These are phyloP conservation scores for Parapsyche elsis DNA, from an alignment of 1,140 invertebrate genomes.

Conservation along the genomic window DNA sequence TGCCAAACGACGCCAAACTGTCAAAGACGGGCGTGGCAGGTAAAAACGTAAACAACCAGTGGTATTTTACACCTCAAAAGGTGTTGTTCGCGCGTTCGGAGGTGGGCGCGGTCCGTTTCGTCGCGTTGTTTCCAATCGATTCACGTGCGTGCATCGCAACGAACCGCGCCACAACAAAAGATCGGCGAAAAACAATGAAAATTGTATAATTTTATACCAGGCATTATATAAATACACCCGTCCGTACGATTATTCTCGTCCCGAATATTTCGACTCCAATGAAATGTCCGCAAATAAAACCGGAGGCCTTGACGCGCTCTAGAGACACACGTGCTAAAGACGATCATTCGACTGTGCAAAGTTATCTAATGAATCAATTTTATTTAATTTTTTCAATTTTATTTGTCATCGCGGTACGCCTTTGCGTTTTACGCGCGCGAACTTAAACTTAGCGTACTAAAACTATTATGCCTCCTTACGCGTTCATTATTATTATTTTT, in stretches of 20 bases:
- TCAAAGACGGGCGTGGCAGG: slow-evolving; percentile 51
- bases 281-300: slow-evolving; percentile 20
- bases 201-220: not conserved
- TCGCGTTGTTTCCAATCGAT: not conserved
- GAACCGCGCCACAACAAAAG: too few relatives aligned
- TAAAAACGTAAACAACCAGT: slow-evolving; percentile 49
- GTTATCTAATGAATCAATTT: not conserved
- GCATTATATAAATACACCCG: not conserved
- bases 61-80: not conserved
- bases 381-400: not conserved
- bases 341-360: not conserved
- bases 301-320: not conserved
- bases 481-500: not conserved
- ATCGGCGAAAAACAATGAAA: too few relatives aligned
- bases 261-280: not conserved
- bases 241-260: slow-evolving; percentile 14
- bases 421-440: not conserved
- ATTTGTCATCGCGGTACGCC: not conserved
- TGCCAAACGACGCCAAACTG: not conserved
- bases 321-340: slow-evolving; percentile 4
- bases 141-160: not conserved
- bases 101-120: not conserved
- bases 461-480: not conserved
- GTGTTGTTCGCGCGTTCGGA: not conserved
- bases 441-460: not conserved